Base-by-base conservation (phyloP, 2,888 invertebrate genomes). In the Thereva nobilitata region DNA sequence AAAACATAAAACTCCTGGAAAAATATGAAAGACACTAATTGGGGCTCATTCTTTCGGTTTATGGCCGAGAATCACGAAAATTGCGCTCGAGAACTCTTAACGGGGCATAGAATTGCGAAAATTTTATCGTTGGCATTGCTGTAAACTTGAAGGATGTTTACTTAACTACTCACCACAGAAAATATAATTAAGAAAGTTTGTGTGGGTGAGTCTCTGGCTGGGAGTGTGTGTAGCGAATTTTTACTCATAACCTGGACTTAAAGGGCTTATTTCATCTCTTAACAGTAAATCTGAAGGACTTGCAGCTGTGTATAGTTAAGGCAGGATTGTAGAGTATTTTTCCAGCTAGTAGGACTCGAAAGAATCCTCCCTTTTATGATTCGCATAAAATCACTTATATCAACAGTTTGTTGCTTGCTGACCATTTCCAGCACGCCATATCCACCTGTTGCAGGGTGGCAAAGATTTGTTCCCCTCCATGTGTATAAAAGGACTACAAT, bases 11-110 rank as follows among this genome's bases (percentile, higher is more conserved):
- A 50, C 40, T 61, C 40, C 61, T 35, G 57, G 59, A 10, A 59
- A 59, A 59, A 59, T 59, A 50, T 61, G 50, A 59, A 61, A 61
- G 50, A 50, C 61, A 50, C 61, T 61, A 61, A 61, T 61, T 61
- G 61, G 61, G 50, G 49, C 50, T 61, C 42, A 61, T 49, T 50
- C 50, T 61, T 41, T 8, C 50, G 50, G 49, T 50, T 50, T 61
- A 42, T 50, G 50, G 61, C 47, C 41, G 61, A 23, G 50, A 61
- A 57, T 57, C 42, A 23, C 45, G 57, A 44, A 37, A 23, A 23
- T 23, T 23, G 59, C 47, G 34, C 8, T 5, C 7, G 42, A 8
- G 12, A n/a, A 34, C 56, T 56, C 10, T 6, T 10, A 8, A 37
- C 45, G 34, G 10, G 47, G 57, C n/a, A 44, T 7, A 59, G 38